Percentiles rank a stretch among this genome's conserved stretches.
Conservation (phyloP, 2,888 invertebrate genomes). For the Operophtera brumata region DNA sequence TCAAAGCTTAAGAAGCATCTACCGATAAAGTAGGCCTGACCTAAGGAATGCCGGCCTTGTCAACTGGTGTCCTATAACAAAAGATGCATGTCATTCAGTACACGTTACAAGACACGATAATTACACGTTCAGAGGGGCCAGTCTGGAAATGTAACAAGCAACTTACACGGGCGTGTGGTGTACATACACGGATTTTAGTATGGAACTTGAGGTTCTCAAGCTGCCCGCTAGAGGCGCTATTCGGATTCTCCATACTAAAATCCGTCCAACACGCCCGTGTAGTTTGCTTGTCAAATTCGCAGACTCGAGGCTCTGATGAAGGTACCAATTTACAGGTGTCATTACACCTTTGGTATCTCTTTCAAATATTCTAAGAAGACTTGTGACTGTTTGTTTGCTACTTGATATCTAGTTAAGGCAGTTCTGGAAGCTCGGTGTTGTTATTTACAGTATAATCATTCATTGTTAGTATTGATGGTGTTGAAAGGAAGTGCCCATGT, state of each 20-base stretch:
- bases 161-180: too few relatives aligned
- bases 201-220: too few relatives aligned
- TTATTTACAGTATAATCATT: neutral
- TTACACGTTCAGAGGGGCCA: neutral
- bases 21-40: slow-evolving; percentile 68
- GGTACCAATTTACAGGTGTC: too few relatives aligned
- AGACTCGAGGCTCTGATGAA: too few relatives aligned
- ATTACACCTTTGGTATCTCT: too few relatives aligned
- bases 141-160: too few relatives aligned
- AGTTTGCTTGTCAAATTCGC: too few relatives aligned
- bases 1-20: slow-evolving; percentile 62
- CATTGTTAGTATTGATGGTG: neutral
- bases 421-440: neutral
- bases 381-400: neutral
- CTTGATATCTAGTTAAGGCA: neutral
- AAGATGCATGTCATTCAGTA: slow-evolving; percentile 45
- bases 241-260: too few relatives aligned
- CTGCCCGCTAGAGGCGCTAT: too few relatives aligned
- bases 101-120: slow-evolving; percentile 33
- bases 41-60: slow-evolving; percentile 77
- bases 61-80: slow-evolving; percentile 79
- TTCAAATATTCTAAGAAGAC: too few relatives aligned
- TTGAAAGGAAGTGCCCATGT: neutral
- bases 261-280: too few relatives aligned
- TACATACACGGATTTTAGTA: too few relatives aligned